Percentiles rank a stretch among this genome's conserved stretches.
These are phyloP conservation scores for Spodoptera frugiperda DNA, from an alignment of 1,140 invertebrate species.

Conservation along the genomic window DNA sequence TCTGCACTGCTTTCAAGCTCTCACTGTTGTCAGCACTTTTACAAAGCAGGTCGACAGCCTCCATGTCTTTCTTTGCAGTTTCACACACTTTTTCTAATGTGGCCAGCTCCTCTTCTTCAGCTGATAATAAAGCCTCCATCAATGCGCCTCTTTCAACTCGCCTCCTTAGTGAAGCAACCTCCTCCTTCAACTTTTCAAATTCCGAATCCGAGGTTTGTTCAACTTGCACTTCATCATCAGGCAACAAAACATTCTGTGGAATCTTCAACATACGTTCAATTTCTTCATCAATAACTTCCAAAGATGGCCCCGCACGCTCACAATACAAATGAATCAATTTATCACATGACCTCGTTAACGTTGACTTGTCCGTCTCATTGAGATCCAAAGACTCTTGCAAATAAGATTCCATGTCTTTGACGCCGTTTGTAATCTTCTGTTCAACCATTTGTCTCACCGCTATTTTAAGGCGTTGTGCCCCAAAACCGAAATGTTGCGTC, in stretches of 20 bases:
- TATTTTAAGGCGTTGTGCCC: slow-evolving; percentile 78
- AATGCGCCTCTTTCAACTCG: slow-evolving; percentile 74
- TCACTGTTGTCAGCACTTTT: slow-evolving; percentile 65
- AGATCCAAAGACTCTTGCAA: slow-evolving; percentile 72
- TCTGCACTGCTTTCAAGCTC: slow-evolving; percentile 64
- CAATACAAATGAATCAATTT: slow-evolving; percentile 75
- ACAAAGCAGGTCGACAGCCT: slow-evolving; percentile 71
- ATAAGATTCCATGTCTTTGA: slow-evolving; percentile 76
- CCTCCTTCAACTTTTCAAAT: slow-evolving; percentile 70
- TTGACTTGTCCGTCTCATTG: slow-evolving; percentile 76
- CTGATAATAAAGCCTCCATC: slow-evolving; percentile 76
- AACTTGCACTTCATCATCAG: slow-evolving; percentile 74
- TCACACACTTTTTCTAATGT: slow-evolving; percentile 75
- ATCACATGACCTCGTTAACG: slow-evolving; percentile 72
- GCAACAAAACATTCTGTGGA: slow-evolving; percentile 74
- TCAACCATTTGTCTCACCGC: slow-evolving; percentile 81
- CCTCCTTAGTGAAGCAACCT: slow-evolving; percentile 68
- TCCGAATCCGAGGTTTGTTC: slow-evolving; percentile 72
- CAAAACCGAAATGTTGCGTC: slow-evolving; percentile 81
- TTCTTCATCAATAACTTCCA: slow-evolving; percentile 73
- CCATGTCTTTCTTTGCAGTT: slow-evolving; percentile 78
- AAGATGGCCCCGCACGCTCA: slow-evolving; percentile 70
- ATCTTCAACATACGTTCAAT: slow-evolving; percentile 74
- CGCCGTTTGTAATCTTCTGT: slow-evolving; percentile 73
- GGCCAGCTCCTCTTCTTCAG: slow-evolving; percentile 75